phyloP scores from a whole-genome alignment of 2,888 invertebrate genomes.

The Diaperis boleti region DNA sequence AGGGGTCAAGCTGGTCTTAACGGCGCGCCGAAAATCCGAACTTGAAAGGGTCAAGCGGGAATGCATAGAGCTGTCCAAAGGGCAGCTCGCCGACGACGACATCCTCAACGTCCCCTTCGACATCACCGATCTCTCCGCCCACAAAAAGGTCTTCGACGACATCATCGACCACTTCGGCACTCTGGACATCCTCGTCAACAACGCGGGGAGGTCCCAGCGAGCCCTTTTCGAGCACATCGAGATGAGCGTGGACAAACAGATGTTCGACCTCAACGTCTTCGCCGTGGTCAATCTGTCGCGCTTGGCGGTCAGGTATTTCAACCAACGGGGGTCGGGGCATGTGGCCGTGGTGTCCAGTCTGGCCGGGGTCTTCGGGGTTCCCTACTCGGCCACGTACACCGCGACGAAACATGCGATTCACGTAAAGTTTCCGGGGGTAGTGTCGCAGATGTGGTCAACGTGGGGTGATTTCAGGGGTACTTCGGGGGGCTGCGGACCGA shows the following conservation, averaged over 20 bases:
- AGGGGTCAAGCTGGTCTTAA: slow-evolving; percentile 76
- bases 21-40: slow-evolving; percentile 75
- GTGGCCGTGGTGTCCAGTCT: slow-evolving; percentile 81
- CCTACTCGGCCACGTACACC: slow-evolving; percentile 78
- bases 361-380: slow-evolving; percentile 77
- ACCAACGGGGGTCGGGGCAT: slow-evolving; percentile 72
- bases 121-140: slow-evolving; percentile 71
- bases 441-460: not conserved
- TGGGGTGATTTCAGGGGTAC: slow-evolving; percentile 75
- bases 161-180: slow-evolving; percentile 78
- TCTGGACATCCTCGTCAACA: slow-evolving; percentile 83
- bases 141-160: slow-evolving; percentile 72
- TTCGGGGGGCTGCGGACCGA: slow-evolving; percentile 75
- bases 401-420: slow-evolving; percentile 84
- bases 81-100: slow-evolving; percentile 70
- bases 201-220: slow-evolving; percentile 85
- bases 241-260: slow-evolving; percentile 76
- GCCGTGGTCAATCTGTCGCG: slow-evolving; percentile 78
- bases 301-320: slow-evolving; percentile 76
- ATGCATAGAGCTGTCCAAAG: slow-evolving; percentile 68
- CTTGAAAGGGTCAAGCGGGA: slow-evolving; percentile 75
- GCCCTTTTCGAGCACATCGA: slow-evolving; percentile 79
- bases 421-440: slow-evolving; percentile 63
- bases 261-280: slow-evolving; percentile 85
- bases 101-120: slow-evolving; percentile 79